Evolutionary conservation across 1,140 invertebrate species (phyloP).

Genomic region (Eulimnadia texana): DNA sequence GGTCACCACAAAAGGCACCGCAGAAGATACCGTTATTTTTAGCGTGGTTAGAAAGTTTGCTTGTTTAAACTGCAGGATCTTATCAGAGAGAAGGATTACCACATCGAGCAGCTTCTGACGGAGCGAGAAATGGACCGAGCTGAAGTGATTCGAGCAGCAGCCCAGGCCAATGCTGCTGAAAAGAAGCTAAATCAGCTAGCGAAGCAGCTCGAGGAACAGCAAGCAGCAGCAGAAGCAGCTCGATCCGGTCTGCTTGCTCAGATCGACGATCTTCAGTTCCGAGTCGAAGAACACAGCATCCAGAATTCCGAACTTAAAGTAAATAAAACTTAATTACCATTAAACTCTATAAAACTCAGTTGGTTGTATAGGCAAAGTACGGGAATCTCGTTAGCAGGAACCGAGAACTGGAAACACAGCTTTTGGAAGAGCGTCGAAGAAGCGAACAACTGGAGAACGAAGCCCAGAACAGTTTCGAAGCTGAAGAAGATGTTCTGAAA

Average conservation of each 20-base stretch:
- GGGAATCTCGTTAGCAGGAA: conserved; percentile 13
- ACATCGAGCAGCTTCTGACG: conserved; percentile 74
- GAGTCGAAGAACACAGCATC: conserved; percentile 75
- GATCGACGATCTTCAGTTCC: conserved; percentile 77
- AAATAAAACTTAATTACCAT: conserved; percentile 21
- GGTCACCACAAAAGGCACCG: too few relatives aligned
- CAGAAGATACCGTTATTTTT: too few relatives aligned
- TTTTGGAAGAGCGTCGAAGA: conserved; percentile 32
- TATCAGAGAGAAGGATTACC: conserved; percentile 79
- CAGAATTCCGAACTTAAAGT: conserved; percentile 66
- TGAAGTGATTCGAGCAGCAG: conserved; percentile 55
- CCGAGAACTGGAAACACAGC: conserved; percentile 36
- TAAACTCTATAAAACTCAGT: too few relatives aligned
- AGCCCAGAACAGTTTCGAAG: conserved; percentile 37
- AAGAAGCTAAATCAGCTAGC: conserved; percentile 32
- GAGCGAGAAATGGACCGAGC: conserved; percentile 77
- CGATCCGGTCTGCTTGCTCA: conserved; percentile 46
- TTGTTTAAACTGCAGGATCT: conserved; percentile 46
- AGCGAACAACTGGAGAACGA: conserved; percentile 35
- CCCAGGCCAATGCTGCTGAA: conserved; percentile 51
- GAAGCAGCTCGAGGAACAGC: conserved; percentile 28
- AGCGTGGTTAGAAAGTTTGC: not conserved
- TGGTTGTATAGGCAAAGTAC: conserved; percentile 13
- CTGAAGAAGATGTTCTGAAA: conserved; percentile 30
- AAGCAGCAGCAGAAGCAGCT: conserved; percentile 44